Base-by-base conservation (phyloP, 1,140 invertebrate species). In the Holcopasites calliopsidis region DNA sequence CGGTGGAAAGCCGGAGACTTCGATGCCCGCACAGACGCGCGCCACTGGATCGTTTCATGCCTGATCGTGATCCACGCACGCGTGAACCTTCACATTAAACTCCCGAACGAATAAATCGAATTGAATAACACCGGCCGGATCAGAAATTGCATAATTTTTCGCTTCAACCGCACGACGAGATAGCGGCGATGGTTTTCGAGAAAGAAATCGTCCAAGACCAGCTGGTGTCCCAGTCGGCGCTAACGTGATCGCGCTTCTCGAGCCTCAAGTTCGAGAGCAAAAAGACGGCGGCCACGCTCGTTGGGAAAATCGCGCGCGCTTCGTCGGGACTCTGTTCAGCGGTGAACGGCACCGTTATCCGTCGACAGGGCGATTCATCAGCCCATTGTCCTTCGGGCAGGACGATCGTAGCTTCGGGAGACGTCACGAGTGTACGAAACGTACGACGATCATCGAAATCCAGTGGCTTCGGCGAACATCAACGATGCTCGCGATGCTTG, bases 1-100 rank as follows among this genome's bases (percentile, higher is more conserved):
- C 74, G 55, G 47, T 68, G 62, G 49, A 47, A 44, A 71, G 38
- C 52, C 65, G 82, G 83, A 74, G 83, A 84, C 62, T 80, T 84
- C 31, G 78, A 84, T 55, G 83, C 78, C 44, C 70, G 77, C 77
- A 60, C n/a, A 57, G 49, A 50, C 50, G 71, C 38, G 47, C 50
- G 40, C 61, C 70, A 28, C 69, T 65, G 68, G 50, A 54, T 61
- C 76, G 79, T 64, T 71, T 65, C 50, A 71, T 57, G 57, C 50
- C 69, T 49, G 42, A 33, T 62, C 23, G 54, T 31, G 21, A 65
- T 26, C 10, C 21, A 28, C 16, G 18, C 16, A 23, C 66, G 31
- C 62, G 47, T 52, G 47, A 49, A 49, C 16, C n/a, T 2, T 7
- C 16, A n/a, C n/a, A n/a, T n/a, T n/a, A n/a, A n/a, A n/a, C n/a